Evolutionary conservation across 2,113 vertebrate genomes (phyloP).

Genomic region (Herpetotheres cachinnans): DNA sequence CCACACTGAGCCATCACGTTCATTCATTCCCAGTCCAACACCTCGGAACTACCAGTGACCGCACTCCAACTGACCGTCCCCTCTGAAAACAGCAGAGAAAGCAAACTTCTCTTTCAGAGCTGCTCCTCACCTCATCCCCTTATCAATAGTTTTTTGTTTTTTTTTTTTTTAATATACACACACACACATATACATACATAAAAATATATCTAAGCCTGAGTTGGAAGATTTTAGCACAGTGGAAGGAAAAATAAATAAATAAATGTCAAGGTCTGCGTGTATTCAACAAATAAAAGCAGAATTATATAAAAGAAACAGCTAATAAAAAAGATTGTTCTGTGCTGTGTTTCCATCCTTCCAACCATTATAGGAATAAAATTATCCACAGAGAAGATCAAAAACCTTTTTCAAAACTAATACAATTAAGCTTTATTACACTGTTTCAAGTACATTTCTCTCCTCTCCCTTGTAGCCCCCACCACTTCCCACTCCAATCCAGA

Average conservation of each 20-base stretch:
- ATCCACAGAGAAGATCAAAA: constrained; percentile 69
- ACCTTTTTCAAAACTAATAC: constrained; percentile 72
- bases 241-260: constrained; percentile 58
- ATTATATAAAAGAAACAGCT: constrained; percentile 73
- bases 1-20: background rate
- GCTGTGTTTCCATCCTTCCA: constrained; percentile 64
- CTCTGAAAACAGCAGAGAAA: background rate
- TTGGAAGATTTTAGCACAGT: constrained; percentile 24
- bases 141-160: background rate
- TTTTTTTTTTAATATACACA: background rate
- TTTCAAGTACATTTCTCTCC: constrained; percentile 63
- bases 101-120: background rate
- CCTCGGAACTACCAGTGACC: background rate
- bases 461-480: constrained; percentile 16
- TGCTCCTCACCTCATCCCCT: background rate
- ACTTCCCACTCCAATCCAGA: constrained; percentile 22
- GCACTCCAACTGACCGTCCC: background rate
- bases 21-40: background rate
- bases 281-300: constrained; percentile 69
- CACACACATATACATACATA: background rate
- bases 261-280: constrained; percentile 66
- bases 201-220: background rate
- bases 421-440: constrained; percentile 72
- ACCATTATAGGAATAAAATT: constrained; percentile 70
- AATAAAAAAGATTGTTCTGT: constrained; percentile 71